Base-by-base conservation (phyloP, 2,797 vertebrate genomes). In the Discoglossus pictus region DNA sequence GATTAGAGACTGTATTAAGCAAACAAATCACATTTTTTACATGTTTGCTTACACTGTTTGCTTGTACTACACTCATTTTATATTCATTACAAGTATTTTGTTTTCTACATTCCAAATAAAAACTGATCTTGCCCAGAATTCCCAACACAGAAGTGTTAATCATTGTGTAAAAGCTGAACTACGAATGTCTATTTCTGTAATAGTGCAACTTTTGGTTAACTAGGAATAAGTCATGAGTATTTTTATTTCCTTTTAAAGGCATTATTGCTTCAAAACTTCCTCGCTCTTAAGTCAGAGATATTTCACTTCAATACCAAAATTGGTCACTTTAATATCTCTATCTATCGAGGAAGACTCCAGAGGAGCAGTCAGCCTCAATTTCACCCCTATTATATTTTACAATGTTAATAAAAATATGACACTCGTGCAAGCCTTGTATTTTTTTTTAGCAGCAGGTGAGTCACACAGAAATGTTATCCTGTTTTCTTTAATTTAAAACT, bases 171-270 rank as follows among this genome's bases (percentile, higher is more conserved):
- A 42, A 58, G 35, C 7, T 25, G 38, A 42, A 55, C 18, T 23
- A 55, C 20, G 4, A 31, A 31, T 8, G 27, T 31, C 27, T 31
- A 31, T 31, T 31, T 31, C 27, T 4, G 27, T 31, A 31, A 31
- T 31, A 31, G 27, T 8, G 8, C 27, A 31, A 39, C 6, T 9
- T 60, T 25, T 34, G 56, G 24, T 44, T 61, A 21, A 16, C 1
- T 12, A 18, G 16, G 20, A 40, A 60, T 15, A n/a, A n/a, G 21
- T n/a, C 27, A 60, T 5, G 16, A 24, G 9, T 40, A 39, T 2
- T 20, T 60, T 18, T 47, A 20, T 47, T 47, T 11, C 56, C 56
- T 60, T 60, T 31, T 47, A 46, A 46, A 47, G 56, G 27, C 42
- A 60, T 12, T 47, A 12, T 16, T 39, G 7, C 17, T 55, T 38